Conservation (phyloP, 2,797 vertebrate genomes). For the Schizopygopsis pylzovi region DNA sequence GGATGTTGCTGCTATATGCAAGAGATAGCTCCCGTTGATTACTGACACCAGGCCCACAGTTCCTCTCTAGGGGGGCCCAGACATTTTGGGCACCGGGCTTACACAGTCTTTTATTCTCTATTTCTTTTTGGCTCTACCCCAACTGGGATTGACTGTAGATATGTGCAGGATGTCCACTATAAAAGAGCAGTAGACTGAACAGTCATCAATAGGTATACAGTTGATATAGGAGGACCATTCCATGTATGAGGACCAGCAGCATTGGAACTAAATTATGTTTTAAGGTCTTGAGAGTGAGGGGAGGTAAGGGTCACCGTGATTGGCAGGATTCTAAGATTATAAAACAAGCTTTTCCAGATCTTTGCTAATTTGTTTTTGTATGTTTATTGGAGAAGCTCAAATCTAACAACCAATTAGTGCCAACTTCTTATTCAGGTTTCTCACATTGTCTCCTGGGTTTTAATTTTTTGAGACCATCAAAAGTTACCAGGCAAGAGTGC, state of each 20-base stretch:
- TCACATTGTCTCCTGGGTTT: neutral
- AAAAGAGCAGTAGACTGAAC: neutral
- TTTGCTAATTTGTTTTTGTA: constrained; percentile 16
- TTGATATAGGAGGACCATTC: too few species aligned
- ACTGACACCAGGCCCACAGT: too few species aligned
- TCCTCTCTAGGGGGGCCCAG: too few species aligned
- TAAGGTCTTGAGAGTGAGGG: neutral
- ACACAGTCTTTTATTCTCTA: neutral
- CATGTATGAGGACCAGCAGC: too few species aligned
- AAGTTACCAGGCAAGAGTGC: neutral
- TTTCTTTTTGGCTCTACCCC: neutral
- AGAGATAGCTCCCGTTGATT: too few species aligned
- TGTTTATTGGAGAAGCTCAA: constrained; percentile 16
- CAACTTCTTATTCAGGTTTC: neutral
- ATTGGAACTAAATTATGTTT: too few species aligned
- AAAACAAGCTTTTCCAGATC: neutral
- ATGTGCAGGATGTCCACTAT: neutral
- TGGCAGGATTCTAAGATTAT: neutral
- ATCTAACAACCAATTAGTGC: constrained; percentile 1
- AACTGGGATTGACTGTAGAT: neutral
- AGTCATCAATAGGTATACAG: neutral
- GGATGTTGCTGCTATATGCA: too few species aligned
- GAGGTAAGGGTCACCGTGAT: neutral
- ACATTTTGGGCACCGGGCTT: too few species aligned
- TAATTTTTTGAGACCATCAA: constrained; percentile 5